Percentiles rank a stretch among this genome's conserved stretches.
phyloP scores from a whole-genome alignment of 1,140 invertebrate genomes.

The Adelges cooleyi region DNA sequence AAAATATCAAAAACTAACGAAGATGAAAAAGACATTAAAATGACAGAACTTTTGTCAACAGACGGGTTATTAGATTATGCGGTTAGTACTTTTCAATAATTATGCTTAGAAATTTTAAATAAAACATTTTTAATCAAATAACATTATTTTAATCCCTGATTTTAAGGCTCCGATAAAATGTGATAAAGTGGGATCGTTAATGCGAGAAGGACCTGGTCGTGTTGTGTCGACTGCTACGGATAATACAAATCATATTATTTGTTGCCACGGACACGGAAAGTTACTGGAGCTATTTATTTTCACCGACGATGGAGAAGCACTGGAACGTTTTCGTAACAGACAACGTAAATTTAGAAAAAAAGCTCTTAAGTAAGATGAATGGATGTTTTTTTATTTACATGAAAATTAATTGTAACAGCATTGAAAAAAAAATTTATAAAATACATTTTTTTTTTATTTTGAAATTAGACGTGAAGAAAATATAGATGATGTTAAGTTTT shows the following conservation, averaged over 20 bases:
- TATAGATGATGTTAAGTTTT: not conserved
- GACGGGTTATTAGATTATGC: constrained; percentile 48
- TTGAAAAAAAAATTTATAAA: no score
- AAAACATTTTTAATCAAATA: no score
- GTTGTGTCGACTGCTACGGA: constrained; percentile 56
- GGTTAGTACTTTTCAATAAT: constrained; percentile 36
- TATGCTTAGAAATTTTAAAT: no score
- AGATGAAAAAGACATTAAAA: constrained; percentile 40
- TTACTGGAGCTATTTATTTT: constrained; percentile 75
- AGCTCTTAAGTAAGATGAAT: constrained; percentile 42
- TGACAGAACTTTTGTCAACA: constrained; percentile 32
- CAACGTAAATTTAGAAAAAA: constrained; percentile 59
- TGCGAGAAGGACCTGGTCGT: constrained; percentile 62
- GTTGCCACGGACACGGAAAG: constrained; percentile 71
- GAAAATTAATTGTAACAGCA: no score
- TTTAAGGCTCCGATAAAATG: constrained; percentile 54
- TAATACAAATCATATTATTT: constrained; percentile 53
- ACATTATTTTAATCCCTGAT: not conserved
- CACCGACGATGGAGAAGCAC: constrained; percentile 59
- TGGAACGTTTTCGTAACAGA: constrained; percentile 56
- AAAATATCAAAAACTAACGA: constrained; percentile 43
- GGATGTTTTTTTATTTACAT: no score
- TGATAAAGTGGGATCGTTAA: constrained; percentile 58
- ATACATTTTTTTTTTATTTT: no score
- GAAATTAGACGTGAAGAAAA: not conserved